Percentiles rank a stretch among this genome's conserved stretches.
These are phyloP conservation scores for Molothrus aeneus DNA, from an alignment of 2,797 vertebrate genomes.

Conservation along the genomic window DNA sequence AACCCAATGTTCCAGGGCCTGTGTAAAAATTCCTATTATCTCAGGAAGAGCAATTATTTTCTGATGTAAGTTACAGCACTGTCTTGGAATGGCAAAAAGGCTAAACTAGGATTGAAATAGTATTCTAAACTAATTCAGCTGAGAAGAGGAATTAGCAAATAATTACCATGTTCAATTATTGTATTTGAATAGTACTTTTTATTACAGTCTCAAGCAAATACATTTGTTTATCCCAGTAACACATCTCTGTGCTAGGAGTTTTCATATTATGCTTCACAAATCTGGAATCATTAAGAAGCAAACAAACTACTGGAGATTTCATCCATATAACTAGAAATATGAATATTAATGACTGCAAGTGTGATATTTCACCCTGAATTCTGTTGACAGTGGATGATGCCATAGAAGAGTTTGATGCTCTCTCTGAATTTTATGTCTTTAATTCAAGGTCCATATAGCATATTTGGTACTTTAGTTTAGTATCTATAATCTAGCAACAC, in stretches of 20 bases:
- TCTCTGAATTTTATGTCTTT: background rate
- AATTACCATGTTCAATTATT: constrained; percentile 26
- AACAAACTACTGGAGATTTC: background rate
- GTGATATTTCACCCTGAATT: background rate
- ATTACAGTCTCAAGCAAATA: background rate
- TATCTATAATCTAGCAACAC: background rate
- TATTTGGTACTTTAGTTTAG: background rate
- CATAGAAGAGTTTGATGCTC: background rate
- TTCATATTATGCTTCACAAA: background rate
- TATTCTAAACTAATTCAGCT: constrained; percentile 6
- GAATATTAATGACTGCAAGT: background rate
- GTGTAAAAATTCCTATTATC: constrained; percentile 28
- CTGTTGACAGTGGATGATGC: background rate
- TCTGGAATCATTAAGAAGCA: constrained; percentile 2
- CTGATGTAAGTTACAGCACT: background rate
- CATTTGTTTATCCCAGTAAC: constrained; percentile 10
- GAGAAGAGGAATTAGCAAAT: constrained; percentile 13
- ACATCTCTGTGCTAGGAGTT: background rate
- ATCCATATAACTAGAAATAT: background rate
- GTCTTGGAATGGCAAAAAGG: constrained; percentile 27
- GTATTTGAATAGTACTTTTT: constrained; percentile 34
- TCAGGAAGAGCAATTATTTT: constrained; percentile 47
- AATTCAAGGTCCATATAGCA: background rate
- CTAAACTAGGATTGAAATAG: background rate
- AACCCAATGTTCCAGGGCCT: background rate